Evolutionary conservation across 1,140 invertebrate species (phyloP).

Genomic region (Venturia canescens): DNA sequence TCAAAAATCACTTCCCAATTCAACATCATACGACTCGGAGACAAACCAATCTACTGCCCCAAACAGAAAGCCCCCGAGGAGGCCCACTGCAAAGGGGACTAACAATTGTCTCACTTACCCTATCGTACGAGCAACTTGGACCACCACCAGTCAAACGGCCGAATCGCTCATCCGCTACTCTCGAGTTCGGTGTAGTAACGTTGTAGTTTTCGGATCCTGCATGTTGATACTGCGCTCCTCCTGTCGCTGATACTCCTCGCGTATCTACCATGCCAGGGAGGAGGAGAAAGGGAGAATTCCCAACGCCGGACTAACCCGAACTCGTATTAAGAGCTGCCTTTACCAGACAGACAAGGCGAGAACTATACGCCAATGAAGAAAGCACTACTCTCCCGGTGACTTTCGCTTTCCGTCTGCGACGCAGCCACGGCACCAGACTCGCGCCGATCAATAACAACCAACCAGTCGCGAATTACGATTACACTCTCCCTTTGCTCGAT

Average conservation of each 20-base stretch:
- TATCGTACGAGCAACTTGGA: neutral
- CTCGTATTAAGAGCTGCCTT: conserved; percentile 39
- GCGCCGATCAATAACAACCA: conserved; percentile 72
- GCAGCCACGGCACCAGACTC: conserved; percentile 62
- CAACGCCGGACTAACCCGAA: conserved; percentile 49
- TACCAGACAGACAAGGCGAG: conserved; percentile 43
- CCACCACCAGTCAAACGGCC: neutral
- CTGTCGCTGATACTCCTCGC: conserved; percentile 48
- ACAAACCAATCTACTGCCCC: no score
- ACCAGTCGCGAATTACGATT: conserved; percentile 54
- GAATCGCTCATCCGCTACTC: conserved; percentile 11
- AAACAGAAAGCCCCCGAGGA: no score
- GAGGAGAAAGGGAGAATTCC: conserved; percentile 24
- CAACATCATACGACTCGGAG: no score
- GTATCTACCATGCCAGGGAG: conserved; percentile 46
- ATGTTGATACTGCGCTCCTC: conserved; percentile 52
- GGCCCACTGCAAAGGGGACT: neutral
- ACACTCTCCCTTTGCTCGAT: conserved; percentile 47
- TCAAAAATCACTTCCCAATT: no score
- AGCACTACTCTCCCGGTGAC: conserved; percentile 61
- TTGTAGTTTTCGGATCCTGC: conserved; percentile 31
- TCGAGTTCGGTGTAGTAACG: neutral
- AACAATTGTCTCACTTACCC: conserved; percentile 13
- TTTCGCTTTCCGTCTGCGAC: conserved; percentile 71
- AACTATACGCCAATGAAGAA: conserved; percentile 56